These are phyloP conservation scores for Chironex yamaguchii DNA, from an alignment of 30 jellyfish, hydroid and myxozoan species.

Conservation along the genomic window DNA sequence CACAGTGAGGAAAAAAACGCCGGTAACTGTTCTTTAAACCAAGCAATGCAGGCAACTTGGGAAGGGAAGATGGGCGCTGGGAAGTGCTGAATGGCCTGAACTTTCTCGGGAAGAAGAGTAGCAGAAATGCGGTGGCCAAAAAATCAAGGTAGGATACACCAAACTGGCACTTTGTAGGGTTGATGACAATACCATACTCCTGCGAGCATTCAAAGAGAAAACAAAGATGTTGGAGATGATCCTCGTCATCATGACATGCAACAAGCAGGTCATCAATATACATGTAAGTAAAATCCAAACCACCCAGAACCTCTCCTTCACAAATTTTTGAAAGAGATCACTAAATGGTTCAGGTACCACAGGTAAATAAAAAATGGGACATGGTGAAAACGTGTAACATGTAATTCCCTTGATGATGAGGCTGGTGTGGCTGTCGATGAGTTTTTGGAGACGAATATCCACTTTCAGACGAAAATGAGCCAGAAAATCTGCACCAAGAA, in stretches of 20 bases:
- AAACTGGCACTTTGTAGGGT: background rate
- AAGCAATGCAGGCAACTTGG: background rate
- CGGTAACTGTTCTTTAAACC: too few relatives aligned
- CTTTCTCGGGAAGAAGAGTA: too few relatives aligned
- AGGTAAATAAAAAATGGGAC: background rate
- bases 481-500: slow-evolving; percentile 70
- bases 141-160: background rate
- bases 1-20: background rate
- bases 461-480: slow-evolving; percentile 9
- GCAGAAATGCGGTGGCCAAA: background rate
- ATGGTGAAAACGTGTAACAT: slow-evolving; percentile 8
- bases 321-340: background rate
- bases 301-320: background rate
- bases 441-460: slow-evolving; percentile 10
- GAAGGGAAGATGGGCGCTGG: too few relatives aligned
- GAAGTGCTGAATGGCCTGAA: too few relatives aligned
- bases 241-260: background rate
- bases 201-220: background rate
- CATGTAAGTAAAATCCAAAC: background rate
- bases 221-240: background rate
- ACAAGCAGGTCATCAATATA: background rate
- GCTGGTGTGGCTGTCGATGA: slow-evolving; percentile 43
- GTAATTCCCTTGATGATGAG: slow-evolving; percentile 4
- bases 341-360: too few relatives aligned
- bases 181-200: background rate